These are phyloP conservation scores for Triplophysa siluroides DNA, from an alignment of 2,113 vertebrate species.

Conservation along the genomic window DNA sequence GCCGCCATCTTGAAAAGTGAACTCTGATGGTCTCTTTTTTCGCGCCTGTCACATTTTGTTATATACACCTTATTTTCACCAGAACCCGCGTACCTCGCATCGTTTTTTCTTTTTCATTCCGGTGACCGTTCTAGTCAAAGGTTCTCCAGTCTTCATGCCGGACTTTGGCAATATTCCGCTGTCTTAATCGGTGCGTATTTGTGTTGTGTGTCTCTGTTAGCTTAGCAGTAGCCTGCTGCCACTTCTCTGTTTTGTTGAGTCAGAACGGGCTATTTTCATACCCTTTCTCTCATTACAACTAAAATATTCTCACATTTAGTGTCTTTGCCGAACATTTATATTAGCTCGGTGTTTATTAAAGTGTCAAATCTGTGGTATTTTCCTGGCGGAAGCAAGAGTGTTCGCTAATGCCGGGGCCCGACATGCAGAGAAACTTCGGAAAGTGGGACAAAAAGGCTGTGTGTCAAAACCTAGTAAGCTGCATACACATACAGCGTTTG, in stretches of 20 bases:
- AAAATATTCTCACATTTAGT: not conserved
- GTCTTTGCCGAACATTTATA: not conserved
- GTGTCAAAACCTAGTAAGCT: not conserved
- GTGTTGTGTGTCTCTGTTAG: constrained; percentile 46
- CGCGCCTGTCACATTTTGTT: constrained; percentile 74
- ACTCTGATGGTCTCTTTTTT: constrained; percentile 70
- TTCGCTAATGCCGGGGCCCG: constrained; percentile 29
- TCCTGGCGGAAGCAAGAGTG: constrained; percentile 3
- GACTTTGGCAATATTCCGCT: constrained; percentile 60
- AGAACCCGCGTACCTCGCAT: constrained; percentile 13
- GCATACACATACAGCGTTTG: not conserved
- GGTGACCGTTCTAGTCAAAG: constrained; percentile 52
- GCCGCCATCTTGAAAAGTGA: constrained; percentile 82
- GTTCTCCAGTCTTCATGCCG: constrained; percentile 66
- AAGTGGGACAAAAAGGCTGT: constrained; percentile 24
- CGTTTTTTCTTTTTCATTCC: constrained; percentile 44
- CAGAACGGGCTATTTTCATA: not conserved
- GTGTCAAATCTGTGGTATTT: not conserved
- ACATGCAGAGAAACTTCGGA: constrained; percentile 24
- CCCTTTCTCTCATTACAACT: not conserved
- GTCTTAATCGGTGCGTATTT: constrained; percentile 74
- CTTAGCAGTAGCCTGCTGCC: constrained; percentile 34
- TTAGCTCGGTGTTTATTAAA: not conserved
- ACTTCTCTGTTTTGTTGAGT: constrained; percentile 58
- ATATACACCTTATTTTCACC: constrained; percentile 66